Evolutionary conservation across 2,113 vertebrate genomes (phyloP), one percentile per base, ranked within the genome.

Genomic region (Calonectris borealis): DNA sequence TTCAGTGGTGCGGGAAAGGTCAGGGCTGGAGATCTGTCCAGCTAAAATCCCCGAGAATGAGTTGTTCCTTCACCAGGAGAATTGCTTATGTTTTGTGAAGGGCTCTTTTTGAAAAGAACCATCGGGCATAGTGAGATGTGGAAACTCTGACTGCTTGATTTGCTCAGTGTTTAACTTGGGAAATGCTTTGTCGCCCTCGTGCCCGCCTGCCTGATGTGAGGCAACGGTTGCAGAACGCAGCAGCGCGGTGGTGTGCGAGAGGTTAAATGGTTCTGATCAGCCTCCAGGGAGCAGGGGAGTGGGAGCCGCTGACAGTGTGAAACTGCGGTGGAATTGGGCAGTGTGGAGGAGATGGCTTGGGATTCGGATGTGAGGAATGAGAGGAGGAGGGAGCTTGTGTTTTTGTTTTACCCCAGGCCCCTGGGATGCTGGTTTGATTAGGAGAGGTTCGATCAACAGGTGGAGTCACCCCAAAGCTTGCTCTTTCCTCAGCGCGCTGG

Each of bases 191-290:
- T 73, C 0, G 16, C 61, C 14, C 64, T 93, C 2, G 0, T 89
- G 84, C 57, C 36, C 0, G 0, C 7, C 20, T 26, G 64, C 24
- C 32, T 55, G 44, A 13, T 17, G 24, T 1, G 36, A 82, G 71
- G 72, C 26, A 2, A 6, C 0, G 4, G 25, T 3, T 29, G 36
- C 6, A 8, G 60, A 40, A 34, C 0, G 21, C 46, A 29, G 38
- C 70, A 7, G 62, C 1, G 1, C 2, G 2, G 6, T 19, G 52
- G 60, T 68, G 62, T 0, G 4, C 0, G 0, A 51, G 75, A 34
- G 70, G 38, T 60, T 61, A 42, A 75, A 31, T 25, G 65, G 21
- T 12, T 60, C 42, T 19, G 12, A 48, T 78, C 18, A 3, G 51
- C 27, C 79, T 46, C 42, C 0, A 2, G n/a, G 72, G 34, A 71